Base-by-base conservation (phyloP, 2,113 vertebrate genomes). In the Oxyruncus cristatus region DNA sequence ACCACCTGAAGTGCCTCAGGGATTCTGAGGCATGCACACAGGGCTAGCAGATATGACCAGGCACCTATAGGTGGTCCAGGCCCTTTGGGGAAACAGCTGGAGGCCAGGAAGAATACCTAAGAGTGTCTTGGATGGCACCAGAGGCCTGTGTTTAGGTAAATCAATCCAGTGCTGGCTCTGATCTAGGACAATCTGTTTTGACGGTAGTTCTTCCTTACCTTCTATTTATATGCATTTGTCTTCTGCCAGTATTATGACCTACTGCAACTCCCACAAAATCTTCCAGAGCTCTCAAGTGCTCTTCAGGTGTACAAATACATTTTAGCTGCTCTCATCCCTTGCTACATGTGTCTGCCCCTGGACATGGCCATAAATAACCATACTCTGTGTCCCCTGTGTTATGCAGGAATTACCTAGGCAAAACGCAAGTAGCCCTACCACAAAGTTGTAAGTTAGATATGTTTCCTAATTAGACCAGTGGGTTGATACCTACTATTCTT, bases 21-120 rank as follows among this genome's bases (percentile, higher is more conserved):
- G 12, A 23, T 67, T 73, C 56, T 63, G 47, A 55, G 33, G 6
- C 20, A 49, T 0, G 1, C 30, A 23, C 19, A 26, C 8, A 26
- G 41, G 39, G 15, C 26, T 71, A 30, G 26, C 8, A 37, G 27
- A 7, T 14, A 32, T 1, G 19, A 37, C 5, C 28, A 49, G 28
- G 11, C 12, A 65, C 14, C 9, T 58, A 6, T 0, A 1, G 11
- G 9, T 10, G 14, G 9, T 28, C 15, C 56, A 74, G 11, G 9
- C 4, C 26, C 15, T 50, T 61, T 1, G 1, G 11, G 15, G 27
- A 70, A 70, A 53, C 28, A 56, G 17, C 5, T 32, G 24, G 14
- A 72, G 9, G n/a, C 24, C 61, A 44, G 24, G 28, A 13, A 75
- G 23, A 19, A 33, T 5, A 24, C 6, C 18, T 32, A 23, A 21